Base-by-base conservation (phyloP, 2,888 invertebrate genomes). In the Helicoverpa assulta region DNA sequence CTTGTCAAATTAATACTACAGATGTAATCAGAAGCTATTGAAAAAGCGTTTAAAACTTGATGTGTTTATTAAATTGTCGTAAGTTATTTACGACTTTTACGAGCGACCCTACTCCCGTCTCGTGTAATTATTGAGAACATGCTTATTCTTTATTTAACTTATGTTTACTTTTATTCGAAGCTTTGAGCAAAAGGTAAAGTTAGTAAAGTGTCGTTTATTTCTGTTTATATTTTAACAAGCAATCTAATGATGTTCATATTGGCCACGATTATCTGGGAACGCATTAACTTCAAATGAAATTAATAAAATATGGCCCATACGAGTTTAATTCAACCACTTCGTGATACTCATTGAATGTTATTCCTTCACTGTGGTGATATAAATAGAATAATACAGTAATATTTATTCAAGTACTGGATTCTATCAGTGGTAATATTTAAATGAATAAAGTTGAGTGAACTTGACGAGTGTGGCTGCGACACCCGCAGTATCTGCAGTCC, bases 31-130 rank as follows among this genome's bases (percentile, higher is more conserved):
- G 86, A 82, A 87, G 91, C 91, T 91, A 92, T 94, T 92, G 93
- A 92, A 91, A 90, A 92, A 91, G 89, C 91, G 88, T 94, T 94
- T 94, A 93, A 86, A 87, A 83, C 88, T 86, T 94, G 93, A 94
- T 94, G 94, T 94, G 93, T 95, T 92, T 94, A 95, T 95, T 94
- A 95, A 94, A 94, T 92, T 93, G 93, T 94, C 93, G 85, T 89
- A 88, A 87, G 89, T 91, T 89, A 94, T 94, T 94, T 94, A 93
- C 89, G 89, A 89, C 84, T 83, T 86, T 75, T 72, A 85, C 86
- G 84, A 68, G 65, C 69, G 62, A 53, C 26, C 54, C 60, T 76
- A 81, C 80, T 81, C 76, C 73, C 79, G 81, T 81, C 77, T 81
- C 18, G 56, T 84, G 73, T 87, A 86, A 86, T 86, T 85, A 83